Base-by-base conservation (phyloP, 2,888 invertebrate genomes). In the Bibio marci region DNA sequence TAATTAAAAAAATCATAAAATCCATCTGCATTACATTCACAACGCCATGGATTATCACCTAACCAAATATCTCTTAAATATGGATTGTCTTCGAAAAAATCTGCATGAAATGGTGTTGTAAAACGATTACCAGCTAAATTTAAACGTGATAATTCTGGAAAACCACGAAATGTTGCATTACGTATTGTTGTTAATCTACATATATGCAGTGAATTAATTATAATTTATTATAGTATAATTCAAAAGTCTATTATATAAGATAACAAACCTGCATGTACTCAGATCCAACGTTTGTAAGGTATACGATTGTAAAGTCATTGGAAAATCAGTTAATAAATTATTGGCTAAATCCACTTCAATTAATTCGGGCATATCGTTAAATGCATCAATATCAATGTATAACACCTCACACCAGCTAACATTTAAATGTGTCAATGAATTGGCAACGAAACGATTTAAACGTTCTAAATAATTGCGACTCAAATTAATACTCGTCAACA, bases 1-100 rank as follows among this genome's bases (percentile, higher is more conserved):
- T 63, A 79, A 42, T 69, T 65, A 47, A 70, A 79, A 50, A 76
- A 71, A 10, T 69, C 64, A 39, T 67, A 64, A 53, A 82, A 70
- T 17, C 70, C 65, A 1, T 49, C 47, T 44, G 70, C 70, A n/a
- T 55, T 47, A 49, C 83, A 83, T 44, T 79, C 74, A 53, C 83
- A 83, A 43, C 74, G 65, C 82, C 82, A 83, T 46, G 77, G 76
- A 55, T 83, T 83, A 49, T 81, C 79, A 13, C 67, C 66, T 34
- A 82, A 52, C 51, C 70, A 65, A n/a, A 82, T 55, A 39, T 64
- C 63, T 43, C 66, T 63, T 33, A 78, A 57, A 44, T 68, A 69
- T 10, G 64, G 59, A 54, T 76, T 77, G 3, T 64, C 62, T 1
- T 65, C 64, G 50, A 82, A 80, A 50, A 67, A 70, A 2, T 63